phyloP scores from a whole-genome alignment of 2,113 vertebrate genomes.

The Trinectes maculatus region DNA sequence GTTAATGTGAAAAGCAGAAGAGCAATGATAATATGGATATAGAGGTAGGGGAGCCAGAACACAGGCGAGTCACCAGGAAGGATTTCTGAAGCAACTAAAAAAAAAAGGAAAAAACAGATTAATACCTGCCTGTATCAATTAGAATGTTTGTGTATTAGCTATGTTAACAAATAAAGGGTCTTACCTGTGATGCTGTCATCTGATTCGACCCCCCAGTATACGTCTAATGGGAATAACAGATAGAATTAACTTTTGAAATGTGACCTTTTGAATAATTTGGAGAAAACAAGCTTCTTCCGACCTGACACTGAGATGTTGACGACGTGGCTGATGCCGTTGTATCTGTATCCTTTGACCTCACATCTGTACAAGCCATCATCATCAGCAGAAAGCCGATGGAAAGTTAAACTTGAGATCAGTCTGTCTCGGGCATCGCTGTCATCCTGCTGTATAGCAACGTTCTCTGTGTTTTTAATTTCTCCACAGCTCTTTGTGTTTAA shows the following conservation, averaged over 20 bases:
- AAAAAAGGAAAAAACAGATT: background rate
- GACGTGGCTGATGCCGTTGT: background rate
- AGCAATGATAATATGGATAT: background rate
- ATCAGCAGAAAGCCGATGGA: slow-evolving; percentile 32
- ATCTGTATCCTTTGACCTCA: background rate
- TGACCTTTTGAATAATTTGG: too few relatives aligned
- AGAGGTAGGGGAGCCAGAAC: slow-evolving; percentile 21
- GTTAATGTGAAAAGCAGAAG: slow-evolving; percentile 8
- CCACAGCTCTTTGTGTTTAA: accelerated
- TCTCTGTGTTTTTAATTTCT: background rate
- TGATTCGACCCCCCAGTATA: background rate
- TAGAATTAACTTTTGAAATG: background rate
- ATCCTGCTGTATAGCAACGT: background rate
- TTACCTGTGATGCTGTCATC: background rate
- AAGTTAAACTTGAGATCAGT: slow-evolving; percentile 42
- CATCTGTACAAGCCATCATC: slow-evolving; percentile 48
- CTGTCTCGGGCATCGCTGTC: accelerated
- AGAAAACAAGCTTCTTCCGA: slow-evolving; percentile 1
- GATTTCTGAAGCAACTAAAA: background rate
- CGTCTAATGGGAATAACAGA: background rate
- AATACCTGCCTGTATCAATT: background rate
- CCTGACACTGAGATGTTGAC: slow-evolving; percentile 64
- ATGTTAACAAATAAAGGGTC: background rate
- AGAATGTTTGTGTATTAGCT: background rate
- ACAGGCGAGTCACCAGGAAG: accelerated